These are phyloP conservation scores for Octonoba sinensis DNA, from an alignment of 2,888 invertebrate genomes.

Conservation along the genomic window DNA sequence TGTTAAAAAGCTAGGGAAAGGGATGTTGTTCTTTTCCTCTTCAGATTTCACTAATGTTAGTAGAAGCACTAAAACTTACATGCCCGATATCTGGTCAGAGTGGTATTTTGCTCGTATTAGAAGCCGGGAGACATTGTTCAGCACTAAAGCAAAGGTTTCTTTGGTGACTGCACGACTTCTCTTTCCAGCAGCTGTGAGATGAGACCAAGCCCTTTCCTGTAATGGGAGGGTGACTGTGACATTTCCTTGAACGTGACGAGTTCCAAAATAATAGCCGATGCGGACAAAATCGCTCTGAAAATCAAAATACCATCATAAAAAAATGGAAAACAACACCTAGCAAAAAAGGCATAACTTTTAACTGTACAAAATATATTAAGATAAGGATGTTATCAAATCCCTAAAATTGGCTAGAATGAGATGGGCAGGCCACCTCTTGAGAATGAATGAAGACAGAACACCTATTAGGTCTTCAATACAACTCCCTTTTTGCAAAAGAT, in stretches of 20 bases:
- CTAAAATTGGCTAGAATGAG: no score
- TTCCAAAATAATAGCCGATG: constrained; percentile 66
- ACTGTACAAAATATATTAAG: no score
- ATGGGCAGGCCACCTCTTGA: no score
- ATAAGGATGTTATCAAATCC: not conserved
- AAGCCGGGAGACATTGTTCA: constrained; percentile 82
- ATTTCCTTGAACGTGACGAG: constrained; percentile 65
- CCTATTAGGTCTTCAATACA: no score
- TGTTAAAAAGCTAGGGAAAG: not conserved
- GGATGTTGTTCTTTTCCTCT: no score
- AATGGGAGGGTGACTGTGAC: constrained; percentile 66
- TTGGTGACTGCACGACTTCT: constrained; percentile 70
- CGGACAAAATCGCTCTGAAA: constrained; percentile 61
- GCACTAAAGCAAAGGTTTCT: constrained; percentile 83
- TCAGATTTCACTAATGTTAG: no score
- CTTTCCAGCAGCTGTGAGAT: constrained; percentile 57
- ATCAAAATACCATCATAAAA: not conserved
- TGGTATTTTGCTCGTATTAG: constrained; percentile 92
- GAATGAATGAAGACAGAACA: no score
- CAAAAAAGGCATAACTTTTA: no score
- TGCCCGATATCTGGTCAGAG: constrained; percentile 86
- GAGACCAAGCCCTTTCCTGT: constrained; percentile 67
- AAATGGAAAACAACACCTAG: not conserved
- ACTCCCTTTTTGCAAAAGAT: no score
- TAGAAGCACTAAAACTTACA: constrained; percentile 69